These are phyloP conservation scores for Pleuronectes platessa DNA, from an alignment of 2,113 vertebrate species.

Conservation along the genomic window DNA sequence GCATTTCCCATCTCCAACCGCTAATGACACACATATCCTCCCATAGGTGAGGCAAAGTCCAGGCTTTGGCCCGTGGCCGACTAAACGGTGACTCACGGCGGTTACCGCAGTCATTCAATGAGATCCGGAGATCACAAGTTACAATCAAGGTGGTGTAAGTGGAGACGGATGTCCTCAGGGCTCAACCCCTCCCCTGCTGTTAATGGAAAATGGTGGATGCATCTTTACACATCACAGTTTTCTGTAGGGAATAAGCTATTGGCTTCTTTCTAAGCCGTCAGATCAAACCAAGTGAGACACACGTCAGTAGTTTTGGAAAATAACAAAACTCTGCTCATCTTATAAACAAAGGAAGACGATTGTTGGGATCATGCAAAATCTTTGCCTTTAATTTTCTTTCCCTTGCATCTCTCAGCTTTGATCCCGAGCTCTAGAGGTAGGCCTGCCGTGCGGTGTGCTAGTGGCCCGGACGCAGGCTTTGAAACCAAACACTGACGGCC, in stretches of 20 bases:
- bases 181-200: background rate
- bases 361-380: slow-evolving; percentile 2
- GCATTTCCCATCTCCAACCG: slow-evolving; percentile 32
- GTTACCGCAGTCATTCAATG: slow-evolving; percentile 31
- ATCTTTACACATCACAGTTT: slow-evolving; percentile 28
- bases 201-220: slow-evolving; percentile 16
- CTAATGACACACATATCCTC: slow-evolving; percentile 31
- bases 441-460: slow-evolving; percentile 15
- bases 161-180: slow-evolving; percentile 56
- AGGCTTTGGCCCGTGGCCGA: slow-evolving; percentile 23
- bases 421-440: slow-evolving; percentile 27
- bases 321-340: background rate
- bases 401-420: slow-evolving; percentile 30
- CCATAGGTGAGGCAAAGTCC: slow-evolving; percentile 41
- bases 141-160: slow-evolving; percentile 36
- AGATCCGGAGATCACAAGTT: slow-evolving; percentile 56
- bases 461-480: slow-evolving; percentile 39
- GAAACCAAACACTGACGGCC: slow-evolving; percentile 65
- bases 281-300: background rate
- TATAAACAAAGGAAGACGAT: background rate
- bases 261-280: background rate
- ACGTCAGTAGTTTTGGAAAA: background rate
- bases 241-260: slow-evolving; percentile 1
- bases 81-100: slow-evolving; percentile 34
- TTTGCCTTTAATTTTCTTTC: slow-evolving; percentile 5